phyloP scores from a whole-genome alignment of 2,797 vertebrate genomes.

The Siniperca scherzeri region DNA sequence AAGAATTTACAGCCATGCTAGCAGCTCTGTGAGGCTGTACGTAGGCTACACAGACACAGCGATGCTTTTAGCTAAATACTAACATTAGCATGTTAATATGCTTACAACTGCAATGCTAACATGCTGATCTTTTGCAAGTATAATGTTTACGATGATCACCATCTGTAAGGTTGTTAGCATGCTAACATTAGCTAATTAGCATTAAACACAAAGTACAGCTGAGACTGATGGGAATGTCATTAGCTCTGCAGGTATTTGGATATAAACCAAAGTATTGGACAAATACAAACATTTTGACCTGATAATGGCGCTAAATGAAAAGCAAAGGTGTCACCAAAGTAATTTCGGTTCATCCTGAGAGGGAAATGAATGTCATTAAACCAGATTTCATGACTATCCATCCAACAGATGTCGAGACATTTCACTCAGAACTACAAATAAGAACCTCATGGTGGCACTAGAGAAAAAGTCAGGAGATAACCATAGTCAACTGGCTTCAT shows the following conservation, averaged over 20 bases:
- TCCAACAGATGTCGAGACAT: not conserved
- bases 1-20: not conserved
- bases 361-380: too few relatives aligned
- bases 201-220: too few relatives aligned
- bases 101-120: not conserved
- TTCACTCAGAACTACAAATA: not conserved
- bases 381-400: not conserved
- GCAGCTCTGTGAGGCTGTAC: not conserved
- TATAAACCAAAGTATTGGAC: not conserved
- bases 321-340: not conserved
- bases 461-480: not conserved
- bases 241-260: not conserved
- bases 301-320: not conserved
- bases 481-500: not conserved
- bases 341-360: not conserved
- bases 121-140: not conserved
- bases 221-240: not conserved
- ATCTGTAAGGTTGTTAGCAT: not conserved
- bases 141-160: not conserved
- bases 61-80: not conserved
- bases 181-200: too few relatives aligned
- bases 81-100: not conserved
- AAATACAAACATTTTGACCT: not conserved
- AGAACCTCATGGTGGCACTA: not conserved
- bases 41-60: not conserved